Base-by-base conservation (phyloP, 2,113 vertebrate genomes). In the Gallinago paraguaiae region DNA sequence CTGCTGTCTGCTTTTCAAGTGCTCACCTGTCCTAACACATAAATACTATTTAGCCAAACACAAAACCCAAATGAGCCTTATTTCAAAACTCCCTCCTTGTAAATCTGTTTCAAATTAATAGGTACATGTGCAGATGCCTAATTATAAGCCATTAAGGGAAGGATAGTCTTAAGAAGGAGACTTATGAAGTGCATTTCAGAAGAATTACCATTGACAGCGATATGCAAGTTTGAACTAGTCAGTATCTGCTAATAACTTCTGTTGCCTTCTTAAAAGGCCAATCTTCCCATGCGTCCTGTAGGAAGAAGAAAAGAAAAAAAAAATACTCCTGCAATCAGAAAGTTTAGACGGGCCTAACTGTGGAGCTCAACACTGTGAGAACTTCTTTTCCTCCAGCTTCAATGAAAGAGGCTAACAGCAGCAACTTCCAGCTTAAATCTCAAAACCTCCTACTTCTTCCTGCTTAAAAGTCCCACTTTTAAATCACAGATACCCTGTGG, bases 41-140 rank as follows among this genome's bases (percentile, higher is more conserved):
- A 79, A 94, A 71, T 76, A 69, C 27, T 54, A 72, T 54, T 93
- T 59, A 92, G 84, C 69, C 82, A 88, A 83, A 76, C 88, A 86
- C 65, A 88, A 92, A 91, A 64, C 39, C 45, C 65, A 80, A 79
- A 85, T 60, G 13, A 92, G 37, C 50, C 41, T 37, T 13, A 94
- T 86, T 92, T 93, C 80, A 89, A 95, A 93, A 87, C 33, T 82
- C 81, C 15, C 45, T 76, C 57, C 72, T 48, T 72, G 51, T 81
- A 92, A 92, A 93, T 51, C 22, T 65, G 45, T 86, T 95, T 54
- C 43, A 88, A 61, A 89, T 92, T 86, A 94, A 84, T 64, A 89
- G 83, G 80, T 84, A 69, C 64, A 51, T 54, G 60, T 60, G n/a
- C 80, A 94, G 82, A 68, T 88, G 76, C 72, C 69, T 93, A 57